Base-by-base conservation (phyloP, 2,888 invertebrate species). In the Meganola albula region DNA sequence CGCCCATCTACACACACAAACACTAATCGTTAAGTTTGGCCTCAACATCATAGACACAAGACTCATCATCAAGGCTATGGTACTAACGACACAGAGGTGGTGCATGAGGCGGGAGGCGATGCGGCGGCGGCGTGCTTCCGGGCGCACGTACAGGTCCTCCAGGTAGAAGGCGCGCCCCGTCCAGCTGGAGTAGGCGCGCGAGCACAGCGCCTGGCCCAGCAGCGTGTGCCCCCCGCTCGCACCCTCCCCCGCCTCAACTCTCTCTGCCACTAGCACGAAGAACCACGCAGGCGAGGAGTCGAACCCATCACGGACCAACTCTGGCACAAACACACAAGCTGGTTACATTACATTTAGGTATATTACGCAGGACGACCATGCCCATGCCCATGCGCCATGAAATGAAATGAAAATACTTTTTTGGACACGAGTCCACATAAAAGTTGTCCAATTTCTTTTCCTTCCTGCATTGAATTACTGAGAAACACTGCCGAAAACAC, bases 131-230 rank as follows among this genome's bases (percentile, higher is more conserved):
- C 95, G 87, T 66, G 87, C 88, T 1, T n/a, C 70, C 1, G 90
- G 89, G 22, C 87, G 87, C 24, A 97, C 92, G 76, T 92, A 96
- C 35, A 97, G 68, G 76, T 97, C 97, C 80, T 97, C 97, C 38
- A 97, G 72, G 74, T 93, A 93, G 48, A 94, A 84, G 6, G 90
- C 88, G 70, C 90, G 92, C 5, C 97, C 95, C 52, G 90, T 84
- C 94, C 95, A 96, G 6, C 95, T 94, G 1, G 95, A 95, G 82
- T 95, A 97, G 29, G 90, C 89, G 58, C 89, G 90, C 75, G 90
- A 96, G 75, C 91, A 96, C 10, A 97, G 69, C 12, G 92, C 90
- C n/a, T n/a, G n/a, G n/a, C n/a, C n/a, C n/a, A n/a, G n/a, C n/a
- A n/a, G n/a, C n/a, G n/a, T n/a, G 71, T 93, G 94, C 1, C 95